Evolutionary conservation across 2,888 invertebrate species (phyloP).

Genomic region (Drosophila prolongata): DNA sequence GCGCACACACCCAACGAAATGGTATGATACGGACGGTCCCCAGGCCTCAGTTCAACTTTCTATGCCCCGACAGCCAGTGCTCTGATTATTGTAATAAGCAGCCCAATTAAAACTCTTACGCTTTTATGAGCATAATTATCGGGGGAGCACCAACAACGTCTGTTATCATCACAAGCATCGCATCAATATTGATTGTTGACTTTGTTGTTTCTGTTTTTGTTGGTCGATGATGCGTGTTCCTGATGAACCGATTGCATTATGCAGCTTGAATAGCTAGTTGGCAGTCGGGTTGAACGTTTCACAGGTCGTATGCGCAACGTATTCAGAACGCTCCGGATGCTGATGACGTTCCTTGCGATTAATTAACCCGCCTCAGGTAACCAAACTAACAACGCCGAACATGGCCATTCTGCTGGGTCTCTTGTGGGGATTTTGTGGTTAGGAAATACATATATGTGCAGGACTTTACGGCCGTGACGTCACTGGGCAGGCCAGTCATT

Average conservation of each 20-base stretch:
- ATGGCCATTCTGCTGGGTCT: slow-evolving; percentile 17
- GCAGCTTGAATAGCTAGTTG: slow-evolving; percentile 31
- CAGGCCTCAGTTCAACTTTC: slow-evolving; percentile 11
- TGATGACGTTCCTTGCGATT: slow-evolving; percentile 40
- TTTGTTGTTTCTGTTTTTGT: slow-evolving; percentile 27
- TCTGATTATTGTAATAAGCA: slow-evolving; percentile 64
- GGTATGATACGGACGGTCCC: slow-evolving; percentile 1
- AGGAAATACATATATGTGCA: slow-evolving; percentile 12
- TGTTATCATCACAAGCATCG: slow-evolving; percentile 12
- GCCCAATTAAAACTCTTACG: slow-evolving; percentile 69
- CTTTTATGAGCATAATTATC: slow-evolving; percentile 60
- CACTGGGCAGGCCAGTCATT: slow-evolving; percentile 43
- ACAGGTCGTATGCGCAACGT: slow-evolving; percentile 58
- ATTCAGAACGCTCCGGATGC: slow-evolving; percentile 2
- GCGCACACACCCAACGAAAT: slow-evolving; percentile 34
- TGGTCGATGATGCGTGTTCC: slow-evolving; percentile 52
- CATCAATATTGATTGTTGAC: slow-evolving; percentile 28
- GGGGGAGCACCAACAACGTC: slow-evolving; percentile 3
- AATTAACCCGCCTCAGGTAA: slow-evolving; percentile 49
- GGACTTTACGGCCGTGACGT: slow-evolving; percentile 48
- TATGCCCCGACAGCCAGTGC: slow-evolving; percentile 29
- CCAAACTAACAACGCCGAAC: slow-evolving; percentile 6
- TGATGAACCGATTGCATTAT: slow-evolving; percentile 56
- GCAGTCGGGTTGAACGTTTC: background rate
- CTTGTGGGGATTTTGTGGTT: slow-evolving; percentile 39